Evolutionary conservation across 2,113 vertebrate species (phyloP).

Genomic region (Nesogale talazaci): DNA sequence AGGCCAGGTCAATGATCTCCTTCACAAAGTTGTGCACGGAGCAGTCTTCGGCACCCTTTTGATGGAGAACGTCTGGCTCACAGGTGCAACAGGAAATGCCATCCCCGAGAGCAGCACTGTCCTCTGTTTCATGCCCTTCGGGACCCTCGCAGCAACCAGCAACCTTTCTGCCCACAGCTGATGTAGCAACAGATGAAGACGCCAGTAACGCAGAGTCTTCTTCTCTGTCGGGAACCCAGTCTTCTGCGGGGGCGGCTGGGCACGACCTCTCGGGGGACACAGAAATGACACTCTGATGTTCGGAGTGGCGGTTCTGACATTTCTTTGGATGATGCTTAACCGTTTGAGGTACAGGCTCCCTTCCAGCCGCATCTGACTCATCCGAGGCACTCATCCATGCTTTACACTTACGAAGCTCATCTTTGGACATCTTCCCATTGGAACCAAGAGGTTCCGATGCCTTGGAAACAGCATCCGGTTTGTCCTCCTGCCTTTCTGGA

Average conservation of each 20-base stretch:
- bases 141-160: slow-evolving; percentile 68
- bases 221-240: slow-evolving; percentile 46
- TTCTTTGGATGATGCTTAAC: slow-evolving; percentile 82
- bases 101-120: slow-evolving; percentile 70
- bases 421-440: slow-evolving; percentile 82
- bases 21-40: slow-evolving; percentile 95
- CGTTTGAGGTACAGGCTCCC: slow-evolving; percentile 81
- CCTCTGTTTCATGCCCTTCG: slow-evolving; percentile 82
- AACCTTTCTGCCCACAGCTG: slow-evolving; percentile 64
- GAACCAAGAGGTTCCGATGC: slow-evolving; percentile 82
- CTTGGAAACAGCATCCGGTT: slow-evolving; percentile 77
- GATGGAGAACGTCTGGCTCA: slow-evolving; percentile 82
- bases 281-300: slow-evolving; percentile 67
- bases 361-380: slow-evolving; percentile 78
- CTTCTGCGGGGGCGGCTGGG: slow-evolving; percentile 76
- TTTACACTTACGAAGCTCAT: slow-evolving; percentile 80
- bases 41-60: slow-evolving; percentile 87
- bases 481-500: slow-evolving; percentile 84
- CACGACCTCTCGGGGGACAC: slow-evolving; percentile 78
- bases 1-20: slow-evolving; percentile 97
- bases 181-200: slow-evolving; percentile 64
- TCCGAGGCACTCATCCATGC: slow-evolving; percentile 79
- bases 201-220: slow-evolving; percentile 65
- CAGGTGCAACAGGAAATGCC: slow-evolving; percentile 86
- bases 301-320: slow-evolving; percentile 76